Conservation (phyloP, 2,797 vertebrate species). For the Fistularia commersonii region DNA sequence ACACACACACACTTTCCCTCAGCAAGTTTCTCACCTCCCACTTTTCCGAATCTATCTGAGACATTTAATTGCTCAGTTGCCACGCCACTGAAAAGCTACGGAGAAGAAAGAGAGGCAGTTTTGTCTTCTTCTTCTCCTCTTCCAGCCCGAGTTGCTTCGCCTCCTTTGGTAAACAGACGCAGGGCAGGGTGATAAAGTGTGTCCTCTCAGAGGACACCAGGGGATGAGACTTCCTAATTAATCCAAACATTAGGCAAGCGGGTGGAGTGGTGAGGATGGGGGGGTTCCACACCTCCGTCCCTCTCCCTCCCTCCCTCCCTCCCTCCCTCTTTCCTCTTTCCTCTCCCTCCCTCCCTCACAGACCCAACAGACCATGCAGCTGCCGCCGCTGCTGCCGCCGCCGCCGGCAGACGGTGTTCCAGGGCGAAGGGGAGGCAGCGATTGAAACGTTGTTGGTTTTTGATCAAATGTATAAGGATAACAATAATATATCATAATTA, state of each 20-base stretch:
- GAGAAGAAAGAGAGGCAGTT: conserved; percentile 45
- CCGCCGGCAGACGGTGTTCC: too few relatives aligned
- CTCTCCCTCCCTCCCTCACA: too few relatives aligned
- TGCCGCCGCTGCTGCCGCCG: too few relatives aligned
- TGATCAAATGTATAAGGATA: too few relatives aligned
- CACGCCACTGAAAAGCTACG: conserved; percentile 45
- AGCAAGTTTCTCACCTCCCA: conserved; percentile 44
- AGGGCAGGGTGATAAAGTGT: conserved; percentile 50
- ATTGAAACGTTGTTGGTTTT: too few relatives aligned
- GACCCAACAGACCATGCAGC: too few relatives aligned
- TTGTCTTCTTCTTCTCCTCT: too few relatives aligned
- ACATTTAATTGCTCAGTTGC: conserved; percentile 73
- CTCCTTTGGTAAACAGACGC: conserved; percentile 66
- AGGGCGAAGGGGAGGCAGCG: too few relatives aligned
- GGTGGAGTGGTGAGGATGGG: too few relatives aligned
- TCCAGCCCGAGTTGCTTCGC: conserved; percentile 42
- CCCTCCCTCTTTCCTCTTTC: background rate
- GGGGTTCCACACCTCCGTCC: conserved; percentile 31
- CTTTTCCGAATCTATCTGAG: conserved; percentile 67
- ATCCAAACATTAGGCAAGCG: conserved; percentile 66
- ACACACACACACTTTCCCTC: conserved; percentile 31
- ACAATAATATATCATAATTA: too few relatives aligned
- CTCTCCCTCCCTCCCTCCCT: conserved; percentile 9
- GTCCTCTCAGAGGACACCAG: conserved; percentile 58
- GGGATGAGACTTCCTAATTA: conserved; percentile 66